phyloP scores from a whole-genome alignment of 2,888 invertebrate species.

The Odontothrips loti region DNA sequence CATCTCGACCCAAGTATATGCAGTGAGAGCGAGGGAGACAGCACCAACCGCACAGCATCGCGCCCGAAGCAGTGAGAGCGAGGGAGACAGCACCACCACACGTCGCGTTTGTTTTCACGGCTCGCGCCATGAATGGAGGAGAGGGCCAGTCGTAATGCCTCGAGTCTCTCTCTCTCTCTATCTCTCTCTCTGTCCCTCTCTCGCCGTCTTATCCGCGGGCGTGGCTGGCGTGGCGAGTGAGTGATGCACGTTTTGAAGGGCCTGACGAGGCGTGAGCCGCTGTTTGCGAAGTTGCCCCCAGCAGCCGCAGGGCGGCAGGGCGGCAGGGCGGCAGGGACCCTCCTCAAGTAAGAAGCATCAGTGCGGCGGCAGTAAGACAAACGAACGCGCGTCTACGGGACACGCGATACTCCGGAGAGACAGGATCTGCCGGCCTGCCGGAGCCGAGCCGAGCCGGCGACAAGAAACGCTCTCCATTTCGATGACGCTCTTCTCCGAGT shows the following conservation, averaged over 20 bases:
- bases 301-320: too few species aligned
- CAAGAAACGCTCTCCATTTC: too few species aligned
- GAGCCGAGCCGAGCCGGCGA: too few species aligned
- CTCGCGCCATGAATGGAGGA: not conserved
- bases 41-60: too few species aligned
- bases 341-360: too few species aligned
- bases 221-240: slow-evolving; percentile 4
- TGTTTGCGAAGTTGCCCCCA: not conserved
- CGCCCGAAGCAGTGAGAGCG: not conserved
- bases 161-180: not conserved
- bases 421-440: too few species aligned
- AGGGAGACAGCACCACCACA: not conserved
- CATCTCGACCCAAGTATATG: too few species aligned
- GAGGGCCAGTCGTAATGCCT: not conserved
- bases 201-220: not conserved
- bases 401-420: too few species aligned
- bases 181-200: not conserved
- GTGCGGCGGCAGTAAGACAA: too few species aligned
- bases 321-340: too few species aligned
- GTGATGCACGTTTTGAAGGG: slow-evolving; percentile 8
- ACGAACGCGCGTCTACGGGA: too few species aligned
- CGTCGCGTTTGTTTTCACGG: not conserved
- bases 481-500: too few species aligned
- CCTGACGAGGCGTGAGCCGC: not conserved
- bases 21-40: not conserved